These are phyloP conservation scores for Thamnophis elegans DNA, from an alignment of 2,797 vertebrate species.

Conservation along the genomic window DNA sequence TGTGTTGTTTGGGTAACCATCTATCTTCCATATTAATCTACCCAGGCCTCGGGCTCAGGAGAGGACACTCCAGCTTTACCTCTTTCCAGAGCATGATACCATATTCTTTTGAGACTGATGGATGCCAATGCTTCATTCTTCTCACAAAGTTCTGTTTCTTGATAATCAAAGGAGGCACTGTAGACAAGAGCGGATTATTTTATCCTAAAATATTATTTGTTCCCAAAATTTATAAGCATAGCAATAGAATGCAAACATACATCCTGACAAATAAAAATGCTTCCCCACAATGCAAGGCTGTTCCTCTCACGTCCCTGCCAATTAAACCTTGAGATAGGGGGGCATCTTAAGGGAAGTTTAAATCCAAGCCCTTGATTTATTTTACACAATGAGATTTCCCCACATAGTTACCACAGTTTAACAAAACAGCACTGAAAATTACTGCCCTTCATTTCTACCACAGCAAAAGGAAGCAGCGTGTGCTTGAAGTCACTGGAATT, in stretches of 20 bases:
- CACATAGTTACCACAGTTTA: constrained; percentile 66
- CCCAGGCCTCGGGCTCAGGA: too few species aligned
- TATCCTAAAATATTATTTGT: constrained; percentile 29
- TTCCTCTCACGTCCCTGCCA: constrained; percentile 29
- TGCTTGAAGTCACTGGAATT: constrained; percentile 72
- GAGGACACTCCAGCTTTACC: too few species aligned
- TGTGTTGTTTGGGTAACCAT: too few species aligned
- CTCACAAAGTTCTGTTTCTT: background rate
- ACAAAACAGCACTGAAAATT: constrained; percentile 75
- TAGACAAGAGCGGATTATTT: background rate
- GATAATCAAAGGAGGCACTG: constrained; percentile 6
- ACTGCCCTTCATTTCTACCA: constrained; percentile 74
- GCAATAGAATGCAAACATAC: background rate
- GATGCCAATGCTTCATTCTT: background rate
- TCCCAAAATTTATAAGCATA: background rate
- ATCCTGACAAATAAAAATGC: background rate
- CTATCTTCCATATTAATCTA: too few species aligned
- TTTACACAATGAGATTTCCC: constrained; percentile 61
- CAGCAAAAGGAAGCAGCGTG: constrained; percentile 72
- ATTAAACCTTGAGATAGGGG: background rate
- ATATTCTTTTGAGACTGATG: too few species aligned
- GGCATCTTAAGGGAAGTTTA: background rate
- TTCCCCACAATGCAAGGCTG: constrained; percentile 42
- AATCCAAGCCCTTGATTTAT: constrained; percentile 65
- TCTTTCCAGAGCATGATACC: too few species aligned